These are phyloP conservation scores for Trogon surrucura DNA, from an alignment of 2,113 vertebrate species.

Conservation along the genomic window DNA sequence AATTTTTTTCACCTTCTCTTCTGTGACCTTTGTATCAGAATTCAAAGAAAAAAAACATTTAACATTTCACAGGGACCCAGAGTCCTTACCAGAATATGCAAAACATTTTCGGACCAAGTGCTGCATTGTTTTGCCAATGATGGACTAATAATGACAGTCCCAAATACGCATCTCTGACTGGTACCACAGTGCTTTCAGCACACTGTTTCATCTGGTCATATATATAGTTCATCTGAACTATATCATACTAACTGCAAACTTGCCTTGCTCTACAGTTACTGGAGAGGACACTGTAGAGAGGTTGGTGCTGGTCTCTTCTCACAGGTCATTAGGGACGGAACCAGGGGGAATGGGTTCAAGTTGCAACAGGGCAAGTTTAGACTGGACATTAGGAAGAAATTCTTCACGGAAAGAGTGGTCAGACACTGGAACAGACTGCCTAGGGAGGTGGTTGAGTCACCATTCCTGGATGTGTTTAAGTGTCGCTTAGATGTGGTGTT, in stretches of 20 bases:
- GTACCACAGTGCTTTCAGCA: not conserved
- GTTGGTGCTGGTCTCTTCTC: too few relatives aligned
- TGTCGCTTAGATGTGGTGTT: too few relatives aligned
- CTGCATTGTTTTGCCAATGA: not conserved
- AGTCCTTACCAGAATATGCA: not conserved
- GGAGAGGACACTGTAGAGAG: too few relatives aligned
- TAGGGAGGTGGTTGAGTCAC: too few relatives aligned
- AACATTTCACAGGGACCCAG: not conserved
- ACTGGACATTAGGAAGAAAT: too few relatives aligned
- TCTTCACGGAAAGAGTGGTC: too few relatives aligned
- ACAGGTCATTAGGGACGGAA: too few relatives aligned
- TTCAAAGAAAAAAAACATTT: not conserved
- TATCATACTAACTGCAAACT: not conserved
- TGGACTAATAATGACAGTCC: not conserved
- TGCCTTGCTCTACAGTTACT: not conserved
- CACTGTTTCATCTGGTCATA: not conserved
- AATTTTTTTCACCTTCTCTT: slow-evolving; percentile 86
- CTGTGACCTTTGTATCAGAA: slow-evolving; percentile 79
- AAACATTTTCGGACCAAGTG: not conserved
- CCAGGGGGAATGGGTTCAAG: too few relatives aligned
- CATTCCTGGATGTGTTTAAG: too few relatives aligned
- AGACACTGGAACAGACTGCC: too few relatives aligned
- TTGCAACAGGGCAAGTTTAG: too few relatives aligned
- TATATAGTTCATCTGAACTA: not conserved
- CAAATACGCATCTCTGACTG: not conserved